Evolutionary conservation across 2,797 vertebrate species (phyloP), one percentile per base, ranked within the genome.

Genomic region (Argyrosomus regius): DNA sequence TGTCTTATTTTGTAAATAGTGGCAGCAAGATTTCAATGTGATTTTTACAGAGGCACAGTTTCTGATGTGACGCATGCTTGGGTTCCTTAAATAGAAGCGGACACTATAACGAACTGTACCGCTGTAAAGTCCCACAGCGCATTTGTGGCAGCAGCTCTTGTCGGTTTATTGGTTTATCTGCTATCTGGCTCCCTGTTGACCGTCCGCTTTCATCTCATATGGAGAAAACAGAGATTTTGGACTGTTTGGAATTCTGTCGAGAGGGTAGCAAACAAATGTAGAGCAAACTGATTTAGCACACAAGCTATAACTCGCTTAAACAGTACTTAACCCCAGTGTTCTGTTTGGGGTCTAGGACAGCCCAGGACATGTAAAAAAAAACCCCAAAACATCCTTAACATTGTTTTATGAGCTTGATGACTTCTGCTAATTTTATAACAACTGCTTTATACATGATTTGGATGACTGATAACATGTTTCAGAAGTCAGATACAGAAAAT

Each of bases 81-180:
- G 39, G 70, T 54, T 72, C 8, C 39, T 45, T 61, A 57, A 79
- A 66, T 39, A 68, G 63, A 78, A 24, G 59, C 4, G 11, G 39
- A 61, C 43, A 39, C 31, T 53, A 17, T 52, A 52, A 26, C 26
- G 13, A 60, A 53, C 11, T 8, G 56, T 22, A 5, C 12, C 35
- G 17, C 60, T 56, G 45, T 28, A n/a, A 50, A 85, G 17, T 58
- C 70, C 60, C 52, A 16, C 28, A 1, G 20, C 54, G 74, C 60
- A 57, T 82, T 58, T 54, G 66, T 78, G 53, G 56, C 49, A 46
- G 26, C 10, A 18, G 62, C 41, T 48, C 31, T 12, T 35, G 56
- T 69, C 14, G 20, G 59, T 67, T 72, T 56, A 71, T 67, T 68
- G 66, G 54, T 60, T 70, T 43, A 64, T 81, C 59, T 75, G 68